Evolutionary conservation across 2,888 invertebrate genomes (phyloP).

Genomic region (Leptinotarsa haldemani): DNA sequence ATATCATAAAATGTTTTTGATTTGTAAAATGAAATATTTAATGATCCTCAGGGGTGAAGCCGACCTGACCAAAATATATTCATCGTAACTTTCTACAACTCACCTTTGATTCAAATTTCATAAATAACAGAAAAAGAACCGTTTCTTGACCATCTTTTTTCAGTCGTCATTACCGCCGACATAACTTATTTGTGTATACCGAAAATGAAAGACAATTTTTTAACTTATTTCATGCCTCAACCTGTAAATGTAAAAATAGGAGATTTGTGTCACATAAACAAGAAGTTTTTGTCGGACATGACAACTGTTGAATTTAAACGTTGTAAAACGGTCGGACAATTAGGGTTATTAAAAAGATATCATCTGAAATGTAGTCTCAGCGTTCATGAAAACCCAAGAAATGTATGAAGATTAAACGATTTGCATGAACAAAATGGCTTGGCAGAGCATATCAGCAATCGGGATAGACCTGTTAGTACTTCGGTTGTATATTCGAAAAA

Average conservation of each 20-base stretch:
- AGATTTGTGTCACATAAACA: neutral
- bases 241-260: slow-evolving; percentile 3
- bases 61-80: too few relatives aligned
- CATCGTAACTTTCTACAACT: too few relatives aligned
- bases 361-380: neutral
- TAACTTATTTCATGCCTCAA: neutral
- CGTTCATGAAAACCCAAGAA: neutral
- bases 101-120: too few relatives aligned
- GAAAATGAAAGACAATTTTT: neutral
- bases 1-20: too few relatives aligned
- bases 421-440: neutral
- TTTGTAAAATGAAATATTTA: too few relatives aligned
- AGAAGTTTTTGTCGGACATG: neutral
- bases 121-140: too few relatives aligned
- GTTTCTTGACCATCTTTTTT: too few relatives aligned
- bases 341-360: slow-evolving; percentile 2
- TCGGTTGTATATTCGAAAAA: too few relatives aligned
- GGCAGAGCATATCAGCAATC: neutral
- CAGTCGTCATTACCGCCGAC: too few relatives aligned
- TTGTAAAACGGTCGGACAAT: neutral
- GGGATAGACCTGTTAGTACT: too few relatives aligned
- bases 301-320: neutral
- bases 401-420: neutral
- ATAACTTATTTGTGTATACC: neutral
- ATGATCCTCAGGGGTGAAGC: too few relatives aligned